Evolutionary conservation across 2,797 vertebrate genomes (phyloP).

Genomic region (Urophycis tenuis): DNA sequence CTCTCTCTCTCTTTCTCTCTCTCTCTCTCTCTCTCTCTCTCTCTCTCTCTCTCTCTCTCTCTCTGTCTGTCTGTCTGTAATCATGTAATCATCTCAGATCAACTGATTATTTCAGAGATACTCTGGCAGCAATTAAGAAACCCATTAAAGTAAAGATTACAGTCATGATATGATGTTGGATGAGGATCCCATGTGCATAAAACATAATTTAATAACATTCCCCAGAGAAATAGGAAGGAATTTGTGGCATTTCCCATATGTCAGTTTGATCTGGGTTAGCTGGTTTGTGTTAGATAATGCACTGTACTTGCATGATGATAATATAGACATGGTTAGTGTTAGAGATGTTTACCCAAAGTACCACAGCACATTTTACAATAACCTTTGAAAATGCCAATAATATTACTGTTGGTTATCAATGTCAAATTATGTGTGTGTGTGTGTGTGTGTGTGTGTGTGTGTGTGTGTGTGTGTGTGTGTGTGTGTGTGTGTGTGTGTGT

Average conservation of each 20-base stretch:
- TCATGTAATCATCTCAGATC: conserved; percentile 35
- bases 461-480: too few species aligned
- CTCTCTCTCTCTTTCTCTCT: neutral
- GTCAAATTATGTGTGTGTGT: neutral
- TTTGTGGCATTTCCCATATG: neutral
- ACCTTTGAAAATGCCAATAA: neutral
- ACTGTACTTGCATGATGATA: neutral
- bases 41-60: neutral
- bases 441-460: too few species aligned
- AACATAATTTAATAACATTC: neutral
- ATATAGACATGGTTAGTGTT: neutral
- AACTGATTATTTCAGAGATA: conserved; percentile 34
- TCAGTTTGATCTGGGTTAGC: neutral
- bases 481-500: too few species aligned
- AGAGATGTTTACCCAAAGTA: too few species aligned
- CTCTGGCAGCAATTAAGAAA: conserved; percentile 22
- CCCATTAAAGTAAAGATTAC: conserved; percentile 15
- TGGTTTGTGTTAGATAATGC: neutral
- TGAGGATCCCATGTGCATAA: neutral
- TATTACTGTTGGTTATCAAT: neutral
- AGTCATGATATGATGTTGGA: neutral
- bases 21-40: neutral
- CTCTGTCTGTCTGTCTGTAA: conserved; percentile 16
- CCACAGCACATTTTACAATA: neutral
- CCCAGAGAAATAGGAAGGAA: neutral